Evolutionary conservation across 2,888 invertebrate genomes (phyloP).

Genomic region (Cerastis leucographa): DNA sequence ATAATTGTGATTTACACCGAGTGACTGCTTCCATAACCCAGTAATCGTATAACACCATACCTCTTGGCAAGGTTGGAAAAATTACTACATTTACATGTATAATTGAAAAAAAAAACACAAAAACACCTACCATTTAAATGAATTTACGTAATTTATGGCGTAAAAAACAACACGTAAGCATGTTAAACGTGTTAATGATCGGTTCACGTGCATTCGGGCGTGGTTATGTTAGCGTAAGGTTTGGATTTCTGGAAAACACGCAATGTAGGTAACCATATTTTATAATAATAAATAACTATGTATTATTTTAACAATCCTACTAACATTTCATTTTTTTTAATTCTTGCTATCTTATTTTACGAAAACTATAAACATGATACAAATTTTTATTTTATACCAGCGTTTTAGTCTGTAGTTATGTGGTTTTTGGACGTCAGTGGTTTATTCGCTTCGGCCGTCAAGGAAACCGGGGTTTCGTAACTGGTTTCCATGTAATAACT

Average conservation of each 20-base stretch:
- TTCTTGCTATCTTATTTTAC: neutral
- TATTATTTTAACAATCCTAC: neutral
- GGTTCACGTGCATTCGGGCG: slow-evolving; percentile 40
- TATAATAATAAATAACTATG: neutral
- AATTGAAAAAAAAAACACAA: neutral
- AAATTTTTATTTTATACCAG: neutral
- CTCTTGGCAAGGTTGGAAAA: neutral
- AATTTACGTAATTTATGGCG: slow-evolving; percentile 2
- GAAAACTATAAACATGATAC: neutral
- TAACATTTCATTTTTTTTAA: neutral
- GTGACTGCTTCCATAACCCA: neutral
- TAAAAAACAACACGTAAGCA: neutral
- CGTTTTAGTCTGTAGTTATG: no score
- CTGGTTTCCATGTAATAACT: no score
- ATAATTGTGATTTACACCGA: neutral
- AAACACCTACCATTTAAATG: neutral
- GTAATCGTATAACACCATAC: neutral
- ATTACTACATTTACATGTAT: neutral
- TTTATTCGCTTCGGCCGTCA: no score
- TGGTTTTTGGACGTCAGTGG: no score
- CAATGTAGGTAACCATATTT: slow-evolving; percentile 10
- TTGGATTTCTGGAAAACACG: slow-evolving; percentile 34
- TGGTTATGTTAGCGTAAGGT: neutral
- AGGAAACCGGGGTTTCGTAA: no score
- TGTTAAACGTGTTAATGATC: slow-evolving; percentile 43